A percentile compares a stretch with the other conserved stretches of the same genome.
phyloP scores from a whole-genome alignment of 2,113 vertebrate species.

The Menidia beryllina region DNA sequence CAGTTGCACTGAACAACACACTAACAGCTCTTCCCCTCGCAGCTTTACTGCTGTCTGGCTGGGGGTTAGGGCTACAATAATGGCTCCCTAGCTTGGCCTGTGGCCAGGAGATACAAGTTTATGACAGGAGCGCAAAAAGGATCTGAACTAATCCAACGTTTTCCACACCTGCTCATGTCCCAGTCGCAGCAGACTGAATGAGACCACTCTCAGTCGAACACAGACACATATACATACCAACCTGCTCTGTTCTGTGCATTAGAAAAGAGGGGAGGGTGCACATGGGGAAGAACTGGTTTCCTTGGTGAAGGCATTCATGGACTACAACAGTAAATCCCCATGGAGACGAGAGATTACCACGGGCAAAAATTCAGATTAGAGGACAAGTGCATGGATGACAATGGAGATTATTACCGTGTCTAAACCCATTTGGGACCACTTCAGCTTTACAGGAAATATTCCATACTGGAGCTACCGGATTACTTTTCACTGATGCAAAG shows the following conservation, averaged over 20 bases:
- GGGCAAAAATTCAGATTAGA: slow-evolving; percentile 73
- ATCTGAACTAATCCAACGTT: background rate
- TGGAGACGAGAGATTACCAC: slow-evolving; percentile 75
- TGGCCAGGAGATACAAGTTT: slow-evolving; percentile 36
- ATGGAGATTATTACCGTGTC: slow-evolving; percentile 67
- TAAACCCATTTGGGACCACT: slow-evolving; percentile 59
- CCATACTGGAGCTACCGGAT: slow-evolving; percentile 21
- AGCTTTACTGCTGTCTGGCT: slow-evolving; percentile 49
- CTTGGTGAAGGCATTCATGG: slow-evolving; percentile 56
- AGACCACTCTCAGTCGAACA: background rate
- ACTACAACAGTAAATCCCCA: slow-evolving; percentile 70
- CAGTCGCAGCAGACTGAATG: slow-evolving; percentile 12
- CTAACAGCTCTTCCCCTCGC: slow-evolving; percentile 8
- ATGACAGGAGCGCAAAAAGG: background rate
- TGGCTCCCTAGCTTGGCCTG: slow-evolving; percentile 44
- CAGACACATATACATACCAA: background rate
- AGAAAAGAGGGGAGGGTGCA: background rate
- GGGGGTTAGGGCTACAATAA: slow-evolving; percentile 41
- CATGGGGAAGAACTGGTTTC: slow-evolving; percentile 41
- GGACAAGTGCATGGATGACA: slow-evolving; percentile 61
- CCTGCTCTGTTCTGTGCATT: background rate
- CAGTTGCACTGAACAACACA: background rate
- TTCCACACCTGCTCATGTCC: background rate
- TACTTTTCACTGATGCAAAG: background rate
- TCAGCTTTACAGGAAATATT: slow-evolving; percentile 50